Evolutionary conservation across 2,797 vertebrate genomes (phyloP), one percentile per base, ranked within the genome.

Genomic region (Distichodus sexfasciatus): DNA sequence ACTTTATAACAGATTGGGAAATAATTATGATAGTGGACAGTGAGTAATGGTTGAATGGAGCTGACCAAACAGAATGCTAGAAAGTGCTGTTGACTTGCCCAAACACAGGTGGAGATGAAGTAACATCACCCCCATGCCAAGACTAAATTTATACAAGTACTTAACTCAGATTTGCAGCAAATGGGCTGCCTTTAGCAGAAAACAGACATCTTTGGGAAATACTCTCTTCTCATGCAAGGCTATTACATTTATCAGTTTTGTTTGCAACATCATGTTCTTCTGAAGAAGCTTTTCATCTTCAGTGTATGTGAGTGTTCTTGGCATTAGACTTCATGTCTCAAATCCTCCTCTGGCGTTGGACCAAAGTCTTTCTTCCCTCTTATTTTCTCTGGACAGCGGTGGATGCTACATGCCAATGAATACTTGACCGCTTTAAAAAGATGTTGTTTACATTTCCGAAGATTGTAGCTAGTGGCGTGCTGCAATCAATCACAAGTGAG

Each of bases 251-350:
- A 38, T 33, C 23, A 54, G 10, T 61, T 66, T 69, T 74, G 9
- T 65, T 41, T 26, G 17, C 66, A 46, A 44, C 53, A 55, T 63
- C 53, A 48, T 11, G 8, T 31, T 43, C 6, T 0, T 48, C 33
- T 58, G 51, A 36, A 57, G 24, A 47, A 63, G 50, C 40, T 31
- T 71, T 71, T 55, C n/a, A 38, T 63, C 48, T 63, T 64, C 53
- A 63, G 29, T 29, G 48, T 14, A 47, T 46, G 9, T 64, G 40
- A 71, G 41, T 29, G 31, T 44, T 71, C 40, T 47, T 71, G 41
- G 40, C 21, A 63, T 54, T n/a, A 53, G 1, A 36, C 2, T 29
- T 65, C 53, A 38, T 54, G 14, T 48, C 43, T 48, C 40, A 65
- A 48, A 14, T 24, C 14, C 12, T 64, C 46, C 17, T 44, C 41